A percentile compares a stretch with the other conserved stretches of the same genome.
These are phyloP conservation scores for Palaemon carinicauda DNA, from an alignment of 1,140 invertebrate species.

Conservation along the genomic window DNA sequence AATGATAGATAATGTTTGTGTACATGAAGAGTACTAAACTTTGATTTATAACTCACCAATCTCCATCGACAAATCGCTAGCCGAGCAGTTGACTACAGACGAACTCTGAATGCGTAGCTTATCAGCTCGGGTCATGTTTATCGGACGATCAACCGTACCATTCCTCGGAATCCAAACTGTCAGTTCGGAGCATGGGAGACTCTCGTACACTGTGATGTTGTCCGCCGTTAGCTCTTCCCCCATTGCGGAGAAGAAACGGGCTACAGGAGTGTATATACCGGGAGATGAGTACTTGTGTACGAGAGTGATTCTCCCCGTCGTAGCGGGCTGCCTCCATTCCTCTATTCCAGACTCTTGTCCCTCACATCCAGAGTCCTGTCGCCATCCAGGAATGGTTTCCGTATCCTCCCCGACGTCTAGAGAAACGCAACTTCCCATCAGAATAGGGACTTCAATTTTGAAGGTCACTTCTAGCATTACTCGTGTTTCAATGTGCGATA, in stretches of 20 bases:
- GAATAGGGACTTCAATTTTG: background rate
- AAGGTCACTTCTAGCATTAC: background rate
- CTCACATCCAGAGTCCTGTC: conserved; percentile 20
- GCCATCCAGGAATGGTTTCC: conserved; percentile 39
- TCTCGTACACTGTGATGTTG: conserved; percentile 22
- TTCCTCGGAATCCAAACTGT: conserved; percentile 10
- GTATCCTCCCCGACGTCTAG: conserved; percentile 37
- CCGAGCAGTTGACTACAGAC: conserved; percentile 24
- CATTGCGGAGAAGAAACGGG: conserved; percentile 22
- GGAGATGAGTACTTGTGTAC: background rate
- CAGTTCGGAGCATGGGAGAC: conserved; percentile 31
- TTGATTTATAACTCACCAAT: conserved; percentile 22
- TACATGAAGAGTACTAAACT: no score
- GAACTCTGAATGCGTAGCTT: conserved; percentile 34
- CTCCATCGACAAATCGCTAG: conserved; percentile 2
- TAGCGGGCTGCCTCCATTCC: conserved; percentile 14
- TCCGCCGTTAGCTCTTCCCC: background rate
- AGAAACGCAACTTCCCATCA: conserved; percentile 35
- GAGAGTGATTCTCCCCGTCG: conserved; percentile 2
- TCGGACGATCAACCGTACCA: conserved; percentile 23
- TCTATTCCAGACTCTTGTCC: background rate
- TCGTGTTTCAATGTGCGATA: background rate
- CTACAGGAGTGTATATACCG: background rate
- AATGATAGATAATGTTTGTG: no score
- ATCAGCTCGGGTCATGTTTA: conserved; percentile 33